Evolutionary conservation across 2,797 vertebrate species (phyloP).

Genomic region (Yasuhikotakia modesta): DNA sequence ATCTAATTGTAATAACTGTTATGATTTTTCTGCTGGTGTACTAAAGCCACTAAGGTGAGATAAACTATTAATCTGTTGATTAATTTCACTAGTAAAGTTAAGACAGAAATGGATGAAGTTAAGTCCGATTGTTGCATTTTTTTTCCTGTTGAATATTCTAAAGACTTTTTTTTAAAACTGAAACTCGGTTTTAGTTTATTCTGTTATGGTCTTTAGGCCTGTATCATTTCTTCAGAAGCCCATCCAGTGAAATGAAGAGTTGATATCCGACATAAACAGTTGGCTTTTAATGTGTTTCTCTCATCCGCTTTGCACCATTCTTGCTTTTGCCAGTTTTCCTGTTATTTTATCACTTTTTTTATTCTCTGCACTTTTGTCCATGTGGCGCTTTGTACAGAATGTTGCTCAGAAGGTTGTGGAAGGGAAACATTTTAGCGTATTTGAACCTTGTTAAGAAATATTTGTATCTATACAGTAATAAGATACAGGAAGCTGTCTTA

Average conservation of each 20-base stretch:
- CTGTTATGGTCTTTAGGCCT: too few species aligned
- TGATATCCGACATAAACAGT: neutral
- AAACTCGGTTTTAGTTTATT: too few species aligned
- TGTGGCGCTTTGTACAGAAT: slow-evolving; percentile 50
- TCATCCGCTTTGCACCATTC: neutral
- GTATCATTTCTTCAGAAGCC: too few species aligned
- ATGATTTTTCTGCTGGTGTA: neutral
- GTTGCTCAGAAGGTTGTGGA: slow-evolving; percentile 6
- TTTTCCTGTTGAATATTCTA: too few species aligned
- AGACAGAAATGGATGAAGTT: too few species aligned
- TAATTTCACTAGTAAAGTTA: too few species aligned
- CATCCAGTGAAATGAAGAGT: neutral
- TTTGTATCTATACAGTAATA: neutral
- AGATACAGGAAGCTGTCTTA: neutral
- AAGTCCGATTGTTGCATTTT: too few species aligned
- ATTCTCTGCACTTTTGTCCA: slow-evolving; percentile 4
- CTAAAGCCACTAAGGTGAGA: neutral
- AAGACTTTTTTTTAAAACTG: too few species aligned
- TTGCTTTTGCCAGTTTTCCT: neutral
- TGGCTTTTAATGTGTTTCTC: neutral
- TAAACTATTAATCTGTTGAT: neutral
- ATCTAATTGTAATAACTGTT: neutral
- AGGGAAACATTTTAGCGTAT: neutral
- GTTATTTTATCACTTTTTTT: neutral
- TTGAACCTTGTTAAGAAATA: neutral